phyloP scores from a whole-genome alignment of 2,888 invertebrate species.

The Morpho deidamia region DNA sequence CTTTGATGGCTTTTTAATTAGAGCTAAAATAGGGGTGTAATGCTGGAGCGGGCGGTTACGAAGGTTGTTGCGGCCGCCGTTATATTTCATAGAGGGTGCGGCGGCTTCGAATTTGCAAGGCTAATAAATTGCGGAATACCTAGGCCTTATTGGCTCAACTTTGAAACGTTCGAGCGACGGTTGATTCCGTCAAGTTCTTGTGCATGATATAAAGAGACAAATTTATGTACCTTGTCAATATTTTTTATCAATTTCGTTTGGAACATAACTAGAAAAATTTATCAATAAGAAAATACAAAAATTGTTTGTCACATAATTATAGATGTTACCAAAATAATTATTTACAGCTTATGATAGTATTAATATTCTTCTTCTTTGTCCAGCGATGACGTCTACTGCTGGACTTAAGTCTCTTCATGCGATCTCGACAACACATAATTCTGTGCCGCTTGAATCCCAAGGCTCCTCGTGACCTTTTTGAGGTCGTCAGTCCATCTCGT shows the following conservation, averaged over 20 bases:
- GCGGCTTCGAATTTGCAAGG: constrained; percentile 72
- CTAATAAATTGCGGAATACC: constrained; percentile 76
- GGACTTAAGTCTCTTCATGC: too few relatives aligned
- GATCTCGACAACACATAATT: too few relatives aligned
- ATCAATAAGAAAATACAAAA: too few relatives aligned
- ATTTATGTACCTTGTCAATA: not conserved
- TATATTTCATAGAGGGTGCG: constrained; percentile 71
- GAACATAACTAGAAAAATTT: not conserved
- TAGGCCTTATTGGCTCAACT: constrained; percentile 73
- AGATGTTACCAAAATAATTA: too few relatives aligned
- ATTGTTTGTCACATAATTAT: too few relatives aligned
- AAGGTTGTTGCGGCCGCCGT: constrained; percentile 64
- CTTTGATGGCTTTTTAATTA: constrained; percentile 80
- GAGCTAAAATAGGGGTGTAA: constrained; percentile 77
- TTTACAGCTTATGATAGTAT: too few relatives aligned
- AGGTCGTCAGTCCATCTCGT: not conserved
- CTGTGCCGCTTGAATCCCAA: too few relatives aligned
- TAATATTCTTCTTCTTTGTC: too few relatives aligned
- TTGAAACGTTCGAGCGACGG: constrained; percentile 56
- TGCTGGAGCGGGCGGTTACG: constrained; percentile 50
- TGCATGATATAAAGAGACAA: too few relatives aligned
- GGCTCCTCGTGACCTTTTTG: too few relatives aligned
- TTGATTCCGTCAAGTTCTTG: constrained; percentile 53
- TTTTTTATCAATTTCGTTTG: not conserved
- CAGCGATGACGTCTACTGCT: too few relatives aligned